A percentile compares a stretch with the other conserved stretches of the same genome.
Evolutionary conservation across 2,113 vertebrate species (phyloP).

Genomic region (Entomyzon cyanotis): DNA sequence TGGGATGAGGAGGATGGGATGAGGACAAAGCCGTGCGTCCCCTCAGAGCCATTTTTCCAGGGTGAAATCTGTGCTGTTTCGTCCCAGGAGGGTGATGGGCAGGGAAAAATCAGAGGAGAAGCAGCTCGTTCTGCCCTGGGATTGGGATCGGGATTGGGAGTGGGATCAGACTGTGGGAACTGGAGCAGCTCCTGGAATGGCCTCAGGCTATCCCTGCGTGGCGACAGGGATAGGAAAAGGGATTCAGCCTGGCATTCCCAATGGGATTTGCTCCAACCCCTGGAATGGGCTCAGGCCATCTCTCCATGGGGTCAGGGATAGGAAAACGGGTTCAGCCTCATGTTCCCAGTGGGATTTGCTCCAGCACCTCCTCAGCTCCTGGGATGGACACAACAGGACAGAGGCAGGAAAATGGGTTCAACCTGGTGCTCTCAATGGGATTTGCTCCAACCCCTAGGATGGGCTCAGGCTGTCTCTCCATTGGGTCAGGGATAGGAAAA

Average conservation of each 20-base stretch:
- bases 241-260: background rate
- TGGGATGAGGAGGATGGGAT: background rate
- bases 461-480: background rate
- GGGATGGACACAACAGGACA: no score
- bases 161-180: accelerated
- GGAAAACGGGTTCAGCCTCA: slow-evolving; percentile 21
- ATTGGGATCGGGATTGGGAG: background rate
- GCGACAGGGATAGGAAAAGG: background rate
- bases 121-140: background rate
- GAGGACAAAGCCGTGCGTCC: background rate
- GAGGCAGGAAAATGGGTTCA: background rate
- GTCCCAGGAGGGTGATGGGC: background rate
- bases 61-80: background rate
- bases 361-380: no score
- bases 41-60: accelerated
- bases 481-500: background rate
- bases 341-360: no score
- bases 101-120: background rate
- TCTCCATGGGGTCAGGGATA: background rate
- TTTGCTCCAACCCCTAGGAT: background rate
- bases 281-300: background rate
- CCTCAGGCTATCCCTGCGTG: background rate
- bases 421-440: background rate
- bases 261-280: background rate
- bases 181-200: background rate